Percentiles rank a stretch among this genome's conserved stretches.
Evolutionary conservation across 2,888 invertebrate genomes (phyloP).

Genomic region (Campoplex capitator): DNA sequence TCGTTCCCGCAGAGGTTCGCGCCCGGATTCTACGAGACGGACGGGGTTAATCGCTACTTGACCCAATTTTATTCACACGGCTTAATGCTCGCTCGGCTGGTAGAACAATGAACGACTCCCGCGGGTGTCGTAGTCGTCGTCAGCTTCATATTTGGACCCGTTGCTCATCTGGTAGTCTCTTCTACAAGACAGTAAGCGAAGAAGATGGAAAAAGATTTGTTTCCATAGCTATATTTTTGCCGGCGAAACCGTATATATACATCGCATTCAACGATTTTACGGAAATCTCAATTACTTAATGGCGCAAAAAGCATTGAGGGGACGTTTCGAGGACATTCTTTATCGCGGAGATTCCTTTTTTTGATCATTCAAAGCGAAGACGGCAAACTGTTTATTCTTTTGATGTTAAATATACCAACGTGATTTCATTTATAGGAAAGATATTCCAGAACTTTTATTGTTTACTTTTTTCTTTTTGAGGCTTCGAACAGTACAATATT

Average conservation of each 20-base stretch:
- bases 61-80: constrained; percentile 82
- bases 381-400: neutral
- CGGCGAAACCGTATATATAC: constrained; percentile 40
- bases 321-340: neutral
- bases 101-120: constrained; percentile 80
- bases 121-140: constrained; percentile 72
- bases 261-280: constrained; percentile 51
- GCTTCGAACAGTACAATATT: neutral
- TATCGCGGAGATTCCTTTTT: constrained; percentile 10
- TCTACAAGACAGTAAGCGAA: constrained; percentile 23
- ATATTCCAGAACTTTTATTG: neutral
- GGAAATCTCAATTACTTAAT: constrained; percentile 53
- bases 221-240: constrained; percentile 12
- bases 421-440: neutral
- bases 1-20: constrained; percentile 57
- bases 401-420: neutral
- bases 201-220: constrained; percentile 14
- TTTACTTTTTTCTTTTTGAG: neutral
- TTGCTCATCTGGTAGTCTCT: constrained; percentile 60
- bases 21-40: constrained; percentile 67
- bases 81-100: constrained; percentile 76
- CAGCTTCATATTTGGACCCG: constrained; percentile 57
- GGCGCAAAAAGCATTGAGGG: constrained; percentile 42
- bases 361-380: neutral
- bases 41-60: constrained; percentile 83